Evolutionary conservation across 2,113 vertebrate species (phyloP).

Genomic region (Heloderma charlesbogerti): DNA sequence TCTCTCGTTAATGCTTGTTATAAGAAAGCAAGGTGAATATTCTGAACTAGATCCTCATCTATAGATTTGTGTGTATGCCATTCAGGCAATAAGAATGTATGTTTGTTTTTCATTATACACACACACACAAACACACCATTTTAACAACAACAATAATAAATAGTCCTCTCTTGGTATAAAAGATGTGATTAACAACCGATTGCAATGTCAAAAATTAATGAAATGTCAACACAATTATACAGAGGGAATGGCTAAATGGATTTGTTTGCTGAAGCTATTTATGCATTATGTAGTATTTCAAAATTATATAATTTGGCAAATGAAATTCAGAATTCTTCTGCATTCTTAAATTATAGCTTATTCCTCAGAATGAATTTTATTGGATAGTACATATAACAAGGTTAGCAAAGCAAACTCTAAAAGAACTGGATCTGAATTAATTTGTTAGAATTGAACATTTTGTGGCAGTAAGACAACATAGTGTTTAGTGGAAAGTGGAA

Average conservation of each 20-base stretch:
- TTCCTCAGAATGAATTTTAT: conserved; percentile 51
- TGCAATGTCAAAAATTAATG: conserved; percentile 48
- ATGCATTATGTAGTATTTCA: conserved; percentile 53
- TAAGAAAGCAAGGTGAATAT: conserved; percentile 58
- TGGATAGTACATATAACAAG: conserved; percentile 47
- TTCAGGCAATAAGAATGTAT: background rate
- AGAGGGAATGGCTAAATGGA: conserved; percentile 50
- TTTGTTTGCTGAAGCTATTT: conserved; percentile 59
- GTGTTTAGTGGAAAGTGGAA: conserved; percentile 64
- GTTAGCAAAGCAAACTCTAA: conserved; percentile 56
- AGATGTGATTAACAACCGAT: conserved; percentile 24
- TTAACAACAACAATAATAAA: conserved; percentile 28
- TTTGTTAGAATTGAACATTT: conserved; percentile 54
- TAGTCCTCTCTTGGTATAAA: conserved; percentile 33
- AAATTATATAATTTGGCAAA: conserved; percentile 56
- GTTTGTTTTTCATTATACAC: background rate
- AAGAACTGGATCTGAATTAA: conserved; percentile 39
- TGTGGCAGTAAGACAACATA: conserved; percentile 28
- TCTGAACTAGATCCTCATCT: conserved; percentile 52
- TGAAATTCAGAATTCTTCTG: conserved; percentile 50
- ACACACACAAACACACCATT: conserved; percentile 9
- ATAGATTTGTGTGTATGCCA: conserved; percentile 28
- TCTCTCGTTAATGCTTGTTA: conserved; percentile 61
- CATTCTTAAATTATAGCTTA: conserved; percentile 66
- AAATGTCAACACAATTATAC: conserved; percentile 45